Base-by-base conservation (phyloP, 2,113 vertebrate genomes). In the Prunella fulvescens region DNA sequence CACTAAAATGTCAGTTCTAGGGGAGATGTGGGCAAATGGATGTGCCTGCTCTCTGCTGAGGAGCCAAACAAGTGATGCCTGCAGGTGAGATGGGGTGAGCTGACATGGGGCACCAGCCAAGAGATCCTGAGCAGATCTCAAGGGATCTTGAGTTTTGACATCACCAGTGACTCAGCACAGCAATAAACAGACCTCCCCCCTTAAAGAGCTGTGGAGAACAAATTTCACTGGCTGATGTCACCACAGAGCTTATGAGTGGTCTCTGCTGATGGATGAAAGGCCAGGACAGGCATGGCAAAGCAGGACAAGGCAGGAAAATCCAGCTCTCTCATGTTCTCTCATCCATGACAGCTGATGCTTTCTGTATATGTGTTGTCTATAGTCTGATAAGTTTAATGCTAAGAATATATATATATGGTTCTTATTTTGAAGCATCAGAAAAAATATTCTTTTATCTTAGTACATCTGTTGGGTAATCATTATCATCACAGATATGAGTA, bases 61-160 rank as follows among this genome's bases (percentile, higher is more conserved):
- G 8, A 82, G 29, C 18, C 0, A 0, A 64, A 83, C 1, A 10
- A 37, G 37, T 19, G 37, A 48, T 12, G 31, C 17, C 42, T 70
- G 50, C 22, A 57, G 64, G 12, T 57, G 45, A n/a, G 28, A 28
- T 54, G 35, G 15, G 15, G 10, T 71, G 9, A 82, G 22, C 12
- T 66, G 47, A 28, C 44, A 12, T 26, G 16, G 60, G 58, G 48
- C 40, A 47, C 29, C 62, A 83, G 40, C 18, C 44, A 72, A 72
- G 64, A 79, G 14, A 61, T 45, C 35, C 37, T 39, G 24, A 56
- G 44, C 20, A 74, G 61, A 56, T 7, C 23, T 51, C 57, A 14
- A 44, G 40, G 16, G 10, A 67, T 64, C 48, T 64, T 35, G 74
- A 60, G 20, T 7, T 78, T 35, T 45, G 48, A 11, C 50, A 66